These are phyloP conservation scores for Oasisia sp. DNA, from an alignment of 2,888 invertebrate species.

Conservation along the genomic window DNA sequence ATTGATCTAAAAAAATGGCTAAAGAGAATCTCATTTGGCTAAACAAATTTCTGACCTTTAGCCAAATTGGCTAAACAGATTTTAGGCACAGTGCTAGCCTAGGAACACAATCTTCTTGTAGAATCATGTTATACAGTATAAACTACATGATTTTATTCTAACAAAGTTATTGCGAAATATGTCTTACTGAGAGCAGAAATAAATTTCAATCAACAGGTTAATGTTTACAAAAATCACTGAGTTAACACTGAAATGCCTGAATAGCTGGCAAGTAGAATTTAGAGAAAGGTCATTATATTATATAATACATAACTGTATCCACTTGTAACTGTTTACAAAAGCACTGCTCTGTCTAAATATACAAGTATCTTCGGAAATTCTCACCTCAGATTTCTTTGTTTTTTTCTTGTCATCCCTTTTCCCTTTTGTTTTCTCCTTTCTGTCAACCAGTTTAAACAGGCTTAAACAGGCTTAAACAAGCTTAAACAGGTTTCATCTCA, in stretches of 20 bases:
- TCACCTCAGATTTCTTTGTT: slow-evolving; percentile 41
- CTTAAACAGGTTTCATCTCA: not conserved
- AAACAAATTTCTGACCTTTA: no score
- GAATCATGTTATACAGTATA: no score
- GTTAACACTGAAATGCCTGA: not conserved
- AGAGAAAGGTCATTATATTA: not conserved
- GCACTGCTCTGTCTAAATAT: not conserved
- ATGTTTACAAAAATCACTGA: no score
- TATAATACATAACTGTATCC: not conserved
- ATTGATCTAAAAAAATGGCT: no score
- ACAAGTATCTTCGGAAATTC: slow-evolving; percentile 13
- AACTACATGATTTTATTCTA: no score
- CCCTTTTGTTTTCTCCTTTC: slow-evolving; percentile 29
- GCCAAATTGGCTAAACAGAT: no score
- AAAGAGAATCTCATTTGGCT: no score
- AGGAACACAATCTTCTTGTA: no score
- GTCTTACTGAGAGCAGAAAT: no score
- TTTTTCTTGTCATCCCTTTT: slow-evolving; percentile 44
- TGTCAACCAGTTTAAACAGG: not conserved
- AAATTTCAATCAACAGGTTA: no score
- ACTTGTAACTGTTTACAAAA: not conserved
- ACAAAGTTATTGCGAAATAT: no score
- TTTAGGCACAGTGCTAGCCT: no score
- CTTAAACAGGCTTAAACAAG: not conserved
- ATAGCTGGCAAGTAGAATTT: not conserved